A percentile compares a stretch with the other conserved stretches of the same genome.
Conservation (phyloP, 2,113 vertebrate species). For the Archilochus colubris region DNA sequence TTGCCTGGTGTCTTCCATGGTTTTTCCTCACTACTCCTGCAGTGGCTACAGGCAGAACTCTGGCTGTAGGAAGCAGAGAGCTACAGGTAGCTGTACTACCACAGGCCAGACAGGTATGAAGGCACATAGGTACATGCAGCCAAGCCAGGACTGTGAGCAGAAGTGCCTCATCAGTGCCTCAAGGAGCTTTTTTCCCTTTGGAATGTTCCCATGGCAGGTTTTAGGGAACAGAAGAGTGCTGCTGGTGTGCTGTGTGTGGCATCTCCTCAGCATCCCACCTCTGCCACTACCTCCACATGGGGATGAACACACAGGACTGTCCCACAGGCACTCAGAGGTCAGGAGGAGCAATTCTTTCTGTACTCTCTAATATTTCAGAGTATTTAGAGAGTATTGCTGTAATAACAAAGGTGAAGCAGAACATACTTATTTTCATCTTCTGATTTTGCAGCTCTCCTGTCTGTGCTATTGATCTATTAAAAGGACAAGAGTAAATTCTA, state of each 20-base stretch:
- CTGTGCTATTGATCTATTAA: background rate
- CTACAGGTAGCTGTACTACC: background rate
- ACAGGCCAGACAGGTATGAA: rapidly evolving
- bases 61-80: background rate
- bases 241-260: background rate
- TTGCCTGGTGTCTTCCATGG: background rate
- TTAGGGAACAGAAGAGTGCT: background rate
- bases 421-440: background rate
- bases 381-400: too few relatives aligned
- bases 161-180: rapidly evolving
- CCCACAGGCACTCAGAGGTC: background rate
- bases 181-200: rapidly evolving
- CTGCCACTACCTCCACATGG: rapidly evolving
- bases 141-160: background rate
- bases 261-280: background rate
- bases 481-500: constrained; percentile 25
- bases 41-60: background rate
- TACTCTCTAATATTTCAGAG: background rate
- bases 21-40: background rate
- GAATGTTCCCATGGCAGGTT: background rate
- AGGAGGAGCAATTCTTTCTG: background rate
- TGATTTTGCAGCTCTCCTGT: background rate
- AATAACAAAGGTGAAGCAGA: background rate
- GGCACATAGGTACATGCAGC: background rate
- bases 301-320: rapidly evolving